Evolutionary conservation across 2,797 vertebrate genomes (phyloP).

Genomic region (Periophthalmus magnuspinnatus): DNA sequence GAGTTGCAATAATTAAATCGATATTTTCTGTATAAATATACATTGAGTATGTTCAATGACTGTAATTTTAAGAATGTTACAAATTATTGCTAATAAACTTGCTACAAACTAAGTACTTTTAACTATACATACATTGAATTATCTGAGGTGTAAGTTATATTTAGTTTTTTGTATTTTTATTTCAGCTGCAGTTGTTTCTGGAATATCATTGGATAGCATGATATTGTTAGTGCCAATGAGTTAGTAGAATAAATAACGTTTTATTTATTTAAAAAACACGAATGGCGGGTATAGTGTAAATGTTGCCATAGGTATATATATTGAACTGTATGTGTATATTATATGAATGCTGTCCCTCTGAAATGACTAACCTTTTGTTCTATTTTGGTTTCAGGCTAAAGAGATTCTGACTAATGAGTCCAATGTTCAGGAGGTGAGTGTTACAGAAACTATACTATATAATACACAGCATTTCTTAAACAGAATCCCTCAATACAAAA

Average conservation of each 20-base stretch:
- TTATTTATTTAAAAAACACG: background rate
- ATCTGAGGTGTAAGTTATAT: no score
- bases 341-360: background rate
- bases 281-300: background rate
- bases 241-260: background rate
- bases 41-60: background rate
- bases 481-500: no score
- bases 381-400: conserved; percentile 81
- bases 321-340: background rate
- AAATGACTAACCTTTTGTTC: conserved; percentile 3
- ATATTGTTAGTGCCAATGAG: background rate
- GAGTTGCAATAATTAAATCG: no score
- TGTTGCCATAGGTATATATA: no score
- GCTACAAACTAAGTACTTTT: background rate
- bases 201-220: background rate
- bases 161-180: background rate
- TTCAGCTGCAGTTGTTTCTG: background rate
- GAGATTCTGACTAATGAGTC: conserved; percentile 97
- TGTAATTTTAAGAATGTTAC: background rate
- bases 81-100: background rate
- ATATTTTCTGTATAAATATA: background rate
- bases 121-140: background rate
- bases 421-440: conserved; percentile 90
- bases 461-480: no score
- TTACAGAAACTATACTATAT: background rate